These are phyloP conservation scores for Strix uralensis DNA, from an alignment of 2,113 vertebrate species.

Conservation along the genomic window DNA sequence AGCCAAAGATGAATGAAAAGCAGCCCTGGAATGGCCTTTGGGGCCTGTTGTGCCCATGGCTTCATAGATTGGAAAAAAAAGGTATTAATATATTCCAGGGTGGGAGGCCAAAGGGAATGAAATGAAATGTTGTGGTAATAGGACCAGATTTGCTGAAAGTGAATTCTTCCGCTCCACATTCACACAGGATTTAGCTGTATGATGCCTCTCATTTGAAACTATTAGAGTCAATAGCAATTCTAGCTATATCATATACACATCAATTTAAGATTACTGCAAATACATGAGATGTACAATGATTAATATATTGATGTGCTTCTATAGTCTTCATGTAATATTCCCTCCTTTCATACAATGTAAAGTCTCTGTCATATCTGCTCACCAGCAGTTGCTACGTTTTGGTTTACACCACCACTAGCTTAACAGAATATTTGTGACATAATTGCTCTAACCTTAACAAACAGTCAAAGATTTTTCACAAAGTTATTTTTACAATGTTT, in stretches of 20 bases:
- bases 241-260: background rate
- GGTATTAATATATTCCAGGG: background rate
- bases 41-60: background rate
- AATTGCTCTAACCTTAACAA: background rate
- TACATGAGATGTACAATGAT: background rate
- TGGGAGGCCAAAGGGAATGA: background rate
- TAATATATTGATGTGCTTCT: background rate
- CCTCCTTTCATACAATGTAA: background rate
- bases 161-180: background rate
- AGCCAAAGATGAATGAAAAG: background rate
- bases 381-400: background rate
- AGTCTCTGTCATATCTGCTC: background rate
- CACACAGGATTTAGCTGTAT: background rate
- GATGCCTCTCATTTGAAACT: background rate
- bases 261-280: background rate
- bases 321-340: background rate
- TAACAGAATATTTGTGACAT: background rate
- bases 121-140: background rate
- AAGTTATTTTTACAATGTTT: background rate
- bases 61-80: background rate
- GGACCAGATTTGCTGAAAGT: background rate
- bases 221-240: background rate
- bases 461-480: background rate
- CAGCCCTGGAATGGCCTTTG: background rate
- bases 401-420: background rate